Conservation (phyloP, 2,113 vertebrate species). For the Colaptes auratus region DNA sequence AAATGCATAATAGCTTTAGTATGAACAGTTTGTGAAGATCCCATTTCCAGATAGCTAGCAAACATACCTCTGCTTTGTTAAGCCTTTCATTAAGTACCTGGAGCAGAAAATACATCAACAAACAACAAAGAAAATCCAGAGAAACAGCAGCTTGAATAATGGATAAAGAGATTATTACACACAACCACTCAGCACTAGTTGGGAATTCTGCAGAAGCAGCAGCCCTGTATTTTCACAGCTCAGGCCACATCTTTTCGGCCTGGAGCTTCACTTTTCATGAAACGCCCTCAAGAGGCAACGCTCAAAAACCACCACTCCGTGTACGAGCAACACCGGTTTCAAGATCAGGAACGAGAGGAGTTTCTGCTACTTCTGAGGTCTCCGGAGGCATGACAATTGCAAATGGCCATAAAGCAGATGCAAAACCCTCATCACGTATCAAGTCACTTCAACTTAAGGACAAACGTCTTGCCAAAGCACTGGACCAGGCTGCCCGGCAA, state of each 20-base stretch:
- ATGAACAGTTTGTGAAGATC: background rate
- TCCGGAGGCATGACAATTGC: rapidly evolving
- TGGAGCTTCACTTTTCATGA: slow-evolving; percentile 10
- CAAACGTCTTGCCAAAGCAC: too few species aligned
- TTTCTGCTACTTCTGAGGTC: background rate
- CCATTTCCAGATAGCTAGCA: background rate
- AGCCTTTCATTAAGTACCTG: background rate
- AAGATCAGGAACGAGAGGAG: background rate
- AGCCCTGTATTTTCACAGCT: slow-evolving; percentile 17
- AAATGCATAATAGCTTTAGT: background rate
- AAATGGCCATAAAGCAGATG: rapidly evolving
- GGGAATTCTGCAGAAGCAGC: slow-evolving; percentile 42
- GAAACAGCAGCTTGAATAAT: background rate
- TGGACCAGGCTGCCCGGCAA: too few species aligned
- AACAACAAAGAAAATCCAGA: background rate
- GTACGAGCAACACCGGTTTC: background rate
- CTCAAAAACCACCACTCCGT: background rate
- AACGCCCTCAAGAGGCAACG: slow-evolving; percentile 56
- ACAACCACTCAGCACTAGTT: slow-evolving; percentile 16
- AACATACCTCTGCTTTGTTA: background rate
- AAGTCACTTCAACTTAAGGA: too few species aligned
- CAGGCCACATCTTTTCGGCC: background rate
- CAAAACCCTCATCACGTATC: rapidly evolving
- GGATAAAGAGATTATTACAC: slow-evolving; percentile 21
- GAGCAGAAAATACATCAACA: background rate